phyloP scores from a whole-genome alignment of 1,140 invertebrate genomes.

The Drosophila baimaii region DNA sequence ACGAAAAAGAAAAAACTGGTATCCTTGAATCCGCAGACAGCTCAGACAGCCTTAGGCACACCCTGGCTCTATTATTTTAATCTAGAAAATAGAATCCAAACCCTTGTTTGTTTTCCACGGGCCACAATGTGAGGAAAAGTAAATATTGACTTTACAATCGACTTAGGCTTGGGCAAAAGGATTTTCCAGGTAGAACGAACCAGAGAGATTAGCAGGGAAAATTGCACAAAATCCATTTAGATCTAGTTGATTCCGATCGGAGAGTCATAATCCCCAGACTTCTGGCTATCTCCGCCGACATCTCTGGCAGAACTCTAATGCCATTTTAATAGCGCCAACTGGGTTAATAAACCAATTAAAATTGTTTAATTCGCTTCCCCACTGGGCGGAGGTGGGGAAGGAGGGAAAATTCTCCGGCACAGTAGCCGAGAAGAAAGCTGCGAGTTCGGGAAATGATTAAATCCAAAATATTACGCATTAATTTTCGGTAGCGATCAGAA shows the following conservation, averaged over 20 bases:
- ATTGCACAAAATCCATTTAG: slow-evolving; percentile 66
- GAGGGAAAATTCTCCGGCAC: slow-evolving; percentile 34
- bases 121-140: slow-evolving; percentile 48
- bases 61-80: slow-evolving; percentile 65
- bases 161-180: slow-evolving; percentile 45
- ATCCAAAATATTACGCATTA: slow-evolving; percentile 75
- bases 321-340: slow-evolving; percentile 73
- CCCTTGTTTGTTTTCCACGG: slow-evolving; percentile 20
- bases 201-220: slow-evolving; percentile 54
- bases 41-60: slow-evolving; percentile 53
- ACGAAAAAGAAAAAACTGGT: slow-evolving; percentile 6
- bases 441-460: slow-evolving; percentile 49
- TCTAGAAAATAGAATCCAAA: slow-evolving; percentile 53
- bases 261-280: slow-evolving; percentile 6
- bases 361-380: slow-evolving; percentile 63
- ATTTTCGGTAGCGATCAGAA: slow-evolving; percentile 79
- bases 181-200: slow-evolving; percentile 59
- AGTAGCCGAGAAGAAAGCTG: slow-evolving; percentile 38
- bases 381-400: slow-evolving; percentile 27
- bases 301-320: slow-evolving; percentile 34
- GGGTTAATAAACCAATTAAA: slow-evolving; percentile 74
- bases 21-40: slow-evolving; percentile 56
- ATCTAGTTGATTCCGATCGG: slow-evolving; percentile 31
- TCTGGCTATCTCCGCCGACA: neutral
- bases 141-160: slow-evolving; percentile 82